Percentiles rank a stretch among this genome's conserved stretches.
phyloP scores from a whole-genome alignment of 2,888 invertebrate species.

The Ormyrus labotus region DNA sequence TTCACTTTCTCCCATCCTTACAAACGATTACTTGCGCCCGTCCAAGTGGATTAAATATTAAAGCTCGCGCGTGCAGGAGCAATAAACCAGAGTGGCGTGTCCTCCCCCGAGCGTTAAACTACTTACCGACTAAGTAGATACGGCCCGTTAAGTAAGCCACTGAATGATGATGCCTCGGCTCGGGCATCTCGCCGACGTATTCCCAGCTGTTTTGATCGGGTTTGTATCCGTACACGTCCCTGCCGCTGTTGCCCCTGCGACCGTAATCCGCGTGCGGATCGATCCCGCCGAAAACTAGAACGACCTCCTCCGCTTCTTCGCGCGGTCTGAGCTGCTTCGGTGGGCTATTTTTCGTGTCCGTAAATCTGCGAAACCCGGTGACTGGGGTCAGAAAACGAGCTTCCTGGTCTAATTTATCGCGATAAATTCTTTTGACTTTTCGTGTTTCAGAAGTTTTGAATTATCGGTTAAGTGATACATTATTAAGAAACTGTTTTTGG shows the following conservation, averaged over 20 bases:
- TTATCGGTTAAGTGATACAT: too few relatives aligned
- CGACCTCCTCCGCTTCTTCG: constrained; percentile 75
- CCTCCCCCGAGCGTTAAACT: constrained; percentile 18
- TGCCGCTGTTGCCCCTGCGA: constrained; percentile 79
- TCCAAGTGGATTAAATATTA: constrained; percentile 21
- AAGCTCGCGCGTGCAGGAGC: not conserved
- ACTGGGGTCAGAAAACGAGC: not conserved
- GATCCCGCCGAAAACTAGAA: constrained; percentile 83
- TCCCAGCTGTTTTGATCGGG: constrained; percentile 82
- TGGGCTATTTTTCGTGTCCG: too few relatives aligned
- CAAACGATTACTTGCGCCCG: not conserved
- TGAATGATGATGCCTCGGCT: constrained; percentile 84
- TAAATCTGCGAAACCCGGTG: not conserved
- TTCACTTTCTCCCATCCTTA: too few relatives aligned
- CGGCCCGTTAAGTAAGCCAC: constrained; percentile 81
- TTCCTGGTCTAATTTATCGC: too few relatives aligned
- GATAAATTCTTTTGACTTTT: not conserved
- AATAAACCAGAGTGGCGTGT: constrained; percentile 13
- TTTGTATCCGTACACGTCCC: constrained; percentile 79
- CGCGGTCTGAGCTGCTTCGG: not conserved
- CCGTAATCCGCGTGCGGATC: constrained; percentile 81
- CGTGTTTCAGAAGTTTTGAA: not conserved
- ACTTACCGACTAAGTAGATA: constrained; percentile 82
- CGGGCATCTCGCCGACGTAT: constrained; percentile 82
- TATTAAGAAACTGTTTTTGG: too few relatives aligned